phyloP scores from a whole-genome alignment of 2,113 vertebrate species.

The Taxidea taxus region DNA sequence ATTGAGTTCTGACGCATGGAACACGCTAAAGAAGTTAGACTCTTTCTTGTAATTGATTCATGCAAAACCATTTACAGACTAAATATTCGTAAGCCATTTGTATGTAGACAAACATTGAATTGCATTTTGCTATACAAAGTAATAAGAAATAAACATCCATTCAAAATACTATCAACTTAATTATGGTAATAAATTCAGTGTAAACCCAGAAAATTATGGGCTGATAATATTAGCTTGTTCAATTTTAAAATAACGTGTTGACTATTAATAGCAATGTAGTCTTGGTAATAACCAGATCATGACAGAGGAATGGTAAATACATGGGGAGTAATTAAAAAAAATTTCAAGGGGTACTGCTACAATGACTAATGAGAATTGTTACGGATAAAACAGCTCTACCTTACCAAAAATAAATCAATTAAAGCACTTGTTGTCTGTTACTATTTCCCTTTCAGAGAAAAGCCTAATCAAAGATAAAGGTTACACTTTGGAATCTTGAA shows the following conservation, averaged over 20 bases:
- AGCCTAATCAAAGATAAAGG: conserved; percentile 70
- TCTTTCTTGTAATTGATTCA: conserved; percentile 33
- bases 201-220: conserved; percentile 74
- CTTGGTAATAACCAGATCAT: conserved; percentile 57
- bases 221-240: conserved; percentile 71
- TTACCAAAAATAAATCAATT: conserved; percentile 47
- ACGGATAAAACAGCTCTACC: neutral
- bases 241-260: conserved; percentile 63
- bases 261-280: conserved; percentile 62
- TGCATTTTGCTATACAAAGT: conserved; percentile 75
- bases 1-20: neutral
- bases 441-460: conserved; percentile 62
- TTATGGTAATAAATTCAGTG: conserved; percentile 77
- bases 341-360: neutral
- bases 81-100: conserved; percentile 58
- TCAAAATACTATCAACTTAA: conserved; percentile 81
- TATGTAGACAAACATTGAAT: conserved; percentile 70
- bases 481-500: neutral
- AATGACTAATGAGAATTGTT: conserved; percentile 13
- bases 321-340: neutral
- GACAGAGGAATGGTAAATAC: conserved; percentile 56
- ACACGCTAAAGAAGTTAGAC: conserved; percentile 25
- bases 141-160: conserved; percentile 71
- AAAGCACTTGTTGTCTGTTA: conserved; percentile 47
- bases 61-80: conserved; percentile 41